phyloP scores from a whole-genome alignment of 2,888 invertebrate species.

The Lydus trimaculatus region DNA sequence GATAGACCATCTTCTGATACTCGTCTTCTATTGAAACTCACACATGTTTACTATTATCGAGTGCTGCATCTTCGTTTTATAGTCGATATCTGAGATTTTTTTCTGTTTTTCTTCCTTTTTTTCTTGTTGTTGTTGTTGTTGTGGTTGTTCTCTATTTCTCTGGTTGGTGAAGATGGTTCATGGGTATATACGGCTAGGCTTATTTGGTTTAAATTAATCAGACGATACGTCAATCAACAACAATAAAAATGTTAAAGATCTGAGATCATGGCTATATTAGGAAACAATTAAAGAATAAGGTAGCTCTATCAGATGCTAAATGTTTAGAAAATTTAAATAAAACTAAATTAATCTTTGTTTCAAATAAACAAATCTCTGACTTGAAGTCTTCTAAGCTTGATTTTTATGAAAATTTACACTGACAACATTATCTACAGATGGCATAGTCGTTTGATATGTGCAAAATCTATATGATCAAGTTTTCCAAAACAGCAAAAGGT shows the following conservation, averaged over 20 bases:
- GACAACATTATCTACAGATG: no score
- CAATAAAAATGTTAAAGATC: conserved; percentile 20
- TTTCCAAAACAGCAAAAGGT: no score
- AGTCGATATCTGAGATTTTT: conserved; percentile 38
- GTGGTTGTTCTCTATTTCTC: conserved; percentile 22
- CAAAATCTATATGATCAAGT: no score
- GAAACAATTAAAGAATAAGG: conserved; percentile 1
- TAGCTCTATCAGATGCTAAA: not conserved
- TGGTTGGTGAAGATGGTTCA: not conserved
- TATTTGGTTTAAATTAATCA: conserved; percentile 54
- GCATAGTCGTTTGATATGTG: no score
- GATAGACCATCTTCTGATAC: conserved; percentile 54
- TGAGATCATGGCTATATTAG: not conserved
- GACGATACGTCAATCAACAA: conserved; percentile 47
- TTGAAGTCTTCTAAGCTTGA: not conserved
- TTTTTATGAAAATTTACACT: no score
- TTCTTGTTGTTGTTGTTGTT: conserved; percentile 47
- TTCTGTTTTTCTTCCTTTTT: not conserved
- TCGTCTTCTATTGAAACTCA: conserved; percentile 59
- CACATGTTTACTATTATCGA: conserved; percentile 59
- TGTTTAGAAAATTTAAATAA: not conserved
- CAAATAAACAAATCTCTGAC: not conserved
- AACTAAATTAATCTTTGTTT: not conserved
- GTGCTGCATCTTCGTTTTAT: conserved; percentile 56
- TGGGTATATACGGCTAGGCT: conserved; percentile 47